Evolutionary conservation across 2,888 invertebrate species (phyloP), one percentile per base, ranked within the genome.

Genomic region (Stegophylla sp.): DNA sequence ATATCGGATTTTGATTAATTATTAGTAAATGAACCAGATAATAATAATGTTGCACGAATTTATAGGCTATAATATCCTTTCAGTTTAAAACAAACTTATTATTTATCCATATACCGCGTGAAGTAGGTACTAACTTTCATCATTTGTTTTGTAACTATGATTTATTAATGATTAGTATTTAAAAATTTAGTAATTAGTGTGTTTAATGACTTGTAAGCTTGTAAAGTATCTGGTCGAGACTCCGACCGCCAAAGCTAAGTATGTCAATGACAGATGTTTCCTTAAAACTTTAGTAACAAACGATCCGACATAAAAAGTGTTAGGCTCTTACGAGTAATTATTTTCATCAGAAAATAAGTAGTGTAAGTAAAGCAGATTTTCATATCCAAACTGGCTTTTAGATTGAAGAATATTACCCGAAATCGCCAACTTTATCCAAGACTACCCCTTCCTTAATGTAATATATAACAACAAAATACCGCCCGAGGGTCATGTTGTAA

Each of bases 201-300:
- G 75, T 76, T 76, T 66, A 76, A 76, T 66, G 64, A 53, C 75
- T 66, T 26, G 64, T 64, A n/a, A 41, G 64, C 75, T 76, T 43
- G 64, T 53, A 76, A 76, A 76, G 64, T 76, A 66, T 76, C 75
- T 76, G 75, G 64, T 53, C 53, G 75, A 43, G 75, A 76, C 75
- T 76, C 53, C 51, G 9, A n/a, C 51, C n/a, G 41, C 28, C 12
- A 64, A n/a, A 66, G 53, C 43, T 43, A 63, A 63, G 63, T 43
- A 53, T 64, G 75, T 26, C 51, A 76, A 76, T 76, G 75, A 66
- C 75, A 66, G 75, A 76, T 53, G 64, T 76, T 76, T 26, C 64
- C 64, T 76, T 64, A 43, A 76, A 76, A 64, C 41, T 76, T 76
- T 66, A 43, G n/a, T 66, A 51, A 76, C 63, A 64, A 75, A 75